Evolutionary conservation across 2,888 invertebrate genomes (phyloP).

Genomic region (Xylota segnis): DNA sequence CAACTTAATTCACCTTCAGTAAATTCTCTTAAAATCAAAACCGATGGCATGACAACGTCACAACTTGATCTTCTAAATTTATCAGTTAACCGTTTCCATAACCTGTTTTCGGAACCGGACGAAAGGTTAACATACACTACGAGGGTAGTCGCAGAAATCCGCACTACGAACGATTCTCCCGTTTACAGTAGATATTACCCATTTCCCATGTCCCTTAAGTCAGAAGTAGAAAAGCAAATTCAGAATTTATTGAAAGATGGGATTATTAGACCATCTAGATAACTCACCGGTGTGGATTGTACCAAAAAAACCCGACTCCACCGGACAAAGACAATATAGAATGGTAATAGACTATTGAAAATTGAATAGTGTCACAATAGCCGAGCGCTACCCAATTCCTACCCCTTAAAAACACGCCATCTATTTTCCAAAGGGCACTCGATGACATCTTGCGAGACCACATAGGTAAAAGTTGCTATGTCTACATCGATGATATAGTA

Average conservation of each 20-base stretch:
- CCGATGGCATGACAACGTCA: too few species aligned
- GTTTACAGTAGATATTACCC: conserved; percentile 16
- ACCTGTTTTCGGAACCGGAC: background rate
- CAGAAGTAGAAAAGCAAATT: too few species aligned
- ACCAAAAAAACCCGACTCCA: conserved; percentile 48
- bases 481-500: background rate
- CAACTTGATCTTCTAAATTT: too few species aligned
- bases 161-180: background rate
- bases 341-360: conserved; percentile 58
- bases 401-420: too few species aligned
- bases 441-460: background rate
- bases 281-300: conserved; percentile 47
- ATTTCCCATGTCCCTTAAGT: too few species aligned
- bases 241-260: too few species aligned
- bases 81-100: background rate
- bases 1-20: too few species aligned
- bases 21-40: too few species aligned
- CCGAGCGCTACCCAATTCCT: conserved; percentile 60
- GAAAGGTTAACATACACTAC: too few species aligned
- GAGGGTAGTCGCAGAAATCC: conserved; percentile 18
- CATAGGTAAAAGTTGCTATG: background rate
- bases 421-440: background rate
- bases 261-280: too few species aligned
- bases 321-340: conserved; percentile 45
- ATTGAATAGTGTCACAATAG: conserved; percentile 49